Base-by-base conservation (phyloP, 2,888 invertebrate genomes). In the Campoletis raptor region DNA sequence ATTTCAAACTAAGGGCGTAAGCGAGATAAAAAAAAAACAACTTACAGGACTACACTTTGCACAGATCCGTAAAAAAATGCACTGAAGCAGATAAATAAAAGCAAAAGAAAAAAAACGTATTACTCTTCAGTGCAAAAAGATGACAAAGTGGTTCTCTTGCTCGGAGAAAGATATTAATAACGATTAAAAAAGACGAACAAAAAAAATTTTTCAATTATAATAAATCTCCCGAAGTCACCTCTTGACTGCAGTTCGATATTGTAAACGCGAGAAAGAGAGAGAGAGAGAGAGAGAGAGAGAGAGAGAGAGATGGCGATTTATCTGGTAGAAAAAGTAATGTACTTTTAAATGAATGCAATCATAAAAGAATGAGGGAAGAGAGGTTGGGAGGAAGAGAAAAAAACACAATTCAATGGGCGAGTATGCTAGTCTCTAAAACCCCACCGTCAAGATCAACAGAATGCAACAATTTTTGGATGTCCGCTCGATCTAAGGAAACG, bases 381-480 rank as follows among this genome's bases (percentile, higher is more conserved):
- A 77, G 64, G 76, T 24, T 45, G 52, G 40, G 30, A 30, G 36
- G 40, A 70, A 78, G 72, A 57, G 45, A 69, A 70, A 40, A 81
- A 79, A 81, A 78, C 18, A 66, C 64, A 73, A 73, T 81, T 82
- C 74, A 73, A 83, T 86, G 89, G 90, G 86, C 90, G 89, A 89
- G 90, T 90, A 87, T 89, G 88, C 90, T 90, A 90, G 90, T 90
- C 90, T 90, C 82, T 87, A 87, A 74, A 74, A 83, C 85, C 81
- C 87, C 88, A 87, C 87, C 87, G 83, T 88, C 64, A 86, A 67
- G 85, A 88, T 86, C 91, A 92, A 91, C 92, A 92, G 92, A 92
- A 92, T 92, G 91, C 91, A 93, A 92, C 91, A 91, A 90, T 91
- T 91, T 91, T 90, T 88, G 84, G 72, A 88, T 88, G 84, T 86